Base-by-base conservation (phyloP, 2,888 invertebrate genomes). In the Andrena praecox region DNA sequence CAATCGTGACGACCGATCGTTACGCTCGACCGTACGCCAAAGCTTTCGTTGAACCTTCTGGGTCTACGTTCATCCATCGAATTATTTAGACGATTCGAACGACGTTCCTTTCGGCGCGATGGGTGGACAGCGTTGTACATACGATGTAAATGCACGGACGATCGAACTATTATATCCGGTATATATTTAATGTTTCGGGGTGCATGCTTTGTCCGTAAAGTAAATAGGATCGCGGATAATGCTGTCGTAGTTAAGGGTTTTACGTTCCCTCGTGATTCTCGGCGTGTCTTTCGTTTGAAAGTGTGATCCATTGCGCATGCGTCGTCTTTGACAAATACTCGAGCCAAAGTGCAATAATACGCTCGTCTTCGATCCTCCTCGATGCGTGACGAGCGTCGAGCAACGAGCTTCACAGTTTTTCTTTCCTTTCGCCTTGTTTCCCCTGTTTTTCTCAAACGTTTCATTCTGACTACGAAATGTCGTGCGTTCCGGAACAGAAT, bases 171-270 rank as follows among this genome's bases (percentile, higher is more conserved):
- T 77, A 62, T 62, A 77, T 73, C 42, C 27, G 69, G 77, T 67
- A 77, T 77, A 60, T 77, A 78, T 82, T 83, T 78, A 77, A 71
- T 60, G 73, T 78, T 74, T 82, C 77, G 77, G 64, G 70, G 69
- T 67, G 78, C 52, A 74, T 73, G 83, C 52, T 60, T 69, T 66
- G 42, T 60, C 62, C 62, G 81, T 80, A 59, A 72, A 24, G 6
- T 50, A 56, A 64, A 68, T 59, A 54, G 75, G 48, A 63, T 35
- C 20, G 71, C 42, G n/a, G 29, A 52, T 52, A 33, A 48, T 60
- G 52, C 63, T 81, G n/a, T 63, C 70, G 64, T 52, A 27, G 52
- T 20, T 50, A 71, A 16, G 60, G 52, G 73, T 60, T 60, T 54
- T 66, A 54, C 7, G 33, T 82, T 82, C 3, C 12, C 68, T 31